phyloP scores from a whole-genome alignment of 2,113 vertebrate species.

The Alosa alosa region DNA sequence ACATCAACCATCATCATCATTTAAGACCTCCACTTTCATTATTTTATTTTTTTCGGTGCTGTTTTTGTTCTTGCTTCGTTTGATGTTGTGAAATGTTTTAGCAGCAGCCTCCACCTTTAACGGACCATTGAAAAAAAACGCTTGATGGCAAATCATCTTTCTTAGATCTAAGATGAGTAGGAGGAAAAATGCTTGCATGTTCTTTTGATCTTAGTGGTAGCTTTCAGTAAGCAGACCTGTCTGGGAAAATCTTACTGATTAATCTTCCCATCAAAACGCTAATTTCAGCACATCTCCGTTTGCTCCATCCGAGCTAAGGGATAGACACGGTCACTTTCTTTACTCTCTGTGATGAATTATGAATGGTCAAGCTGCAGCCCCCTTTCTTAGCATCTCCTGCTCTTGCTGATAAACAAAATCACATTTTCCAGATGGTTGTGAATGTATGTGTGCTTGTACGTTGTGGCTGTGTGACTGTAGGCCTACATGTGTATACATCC shows the following conservation, averaged over 20 bases:
- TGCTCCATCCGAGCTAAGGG: not conserved
- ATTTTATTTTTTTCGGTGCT: not conserved
- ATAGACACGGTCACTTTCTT: not conserved
- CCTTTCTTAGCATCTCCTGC: too few relatives aligned
- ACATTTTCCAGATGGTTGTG: too few relatives aligned
- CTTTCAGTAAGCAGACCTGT: not conserved
- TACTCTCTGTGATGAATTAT: not conserved
- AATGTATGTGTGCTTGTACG: too few relatives aligned
- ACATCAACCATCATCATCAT: slow-evolving; percentile 23
- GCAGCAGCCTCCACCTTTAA: not conserved
- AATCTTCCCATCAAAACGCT: not conserved
- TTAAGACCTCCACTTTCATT: slow-evolving; percentile 28
- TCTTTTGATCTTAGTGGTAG: slow-evolving; percentile 9
- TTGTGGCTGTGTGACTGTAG: not conserved
- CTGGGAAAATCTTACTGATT: not conserved
- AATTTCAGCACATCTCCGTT: not conserved
- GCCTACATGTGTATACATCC: not conserved
- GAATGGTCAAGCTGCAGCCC: not conserved
- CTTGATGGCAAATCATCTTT: not conserved
- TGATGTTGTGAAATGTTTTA: slow-evolving; percentile 32
- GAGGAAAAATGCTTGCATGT: slow-evolving; percentile 10
- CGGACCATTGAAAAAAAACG: slow-evolving; percentile 14
- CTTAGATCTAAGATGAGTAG: slow-evolving; percentile 18
- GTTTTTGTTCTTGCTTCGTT: slow-evolving; percentile 24
- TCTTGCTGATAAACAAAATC: too few relatives aligned